phyloP scores from a whole-genome alignment of 2,797 vertebrate genomes.

The Rhyacichthys aspro region DNA sequence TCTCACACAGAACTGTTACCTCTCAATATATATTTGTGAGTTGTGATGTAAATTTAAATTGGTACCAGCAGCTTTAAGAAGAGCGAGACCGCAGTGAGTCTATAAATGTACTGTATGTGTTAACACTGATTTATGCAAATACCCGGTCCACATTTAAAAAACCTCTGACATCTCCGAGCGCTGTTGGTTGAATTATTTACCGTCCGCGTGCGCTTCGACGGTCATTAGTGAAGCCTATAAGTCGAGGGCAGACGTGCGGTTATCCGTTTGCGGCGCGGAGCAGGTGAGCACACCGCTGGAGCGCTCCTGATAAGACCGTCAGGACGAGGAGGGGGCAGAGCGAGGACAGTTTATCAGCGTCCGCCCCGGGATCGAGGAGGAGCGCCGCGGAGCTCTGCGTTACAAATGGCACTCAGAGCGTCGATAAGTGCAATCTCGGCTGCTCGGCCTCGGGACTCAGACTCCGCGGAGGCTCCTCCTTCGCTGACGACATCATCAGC shows the following conservation, averaged over 20 bases:
- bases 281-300: not conserved
- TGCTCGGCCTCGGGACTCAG: not conserved
- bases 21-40: no score
- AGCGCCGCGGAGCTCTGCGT: no score
- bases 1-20: no score
- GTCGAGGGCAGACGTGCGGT: not conserved
- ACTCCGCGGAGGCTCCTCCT: not conserved
- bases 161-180: not conserved
- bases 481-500: not conserved
- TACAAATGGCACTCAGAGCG: not conserved
- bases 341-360: not conserved
- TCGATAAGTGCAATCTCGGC: not conserved
- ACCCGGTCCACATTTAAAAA: not conserved
- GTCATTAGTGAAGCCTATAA: not conserved
- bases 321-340: not conserved
- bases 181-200: not conserved
- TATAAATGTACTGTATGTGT: not conserved
- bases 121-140: not conserved
- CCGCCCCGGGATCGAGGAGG: not conserved
- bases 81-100: no score
- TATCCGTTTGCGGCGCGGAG: not conserved
- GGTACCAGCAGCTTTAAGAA: no score
- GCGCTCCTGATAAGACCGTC: not conserved
- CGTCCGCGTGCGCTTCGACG: not conserved
- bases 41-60: no score